Percentiles rank a stretch among this genome's conserved stretches.
phyloP scores from a whole-genome alignment of 2,888 invertebrate genomes.

The Plemyria rubiginata region DNA sequence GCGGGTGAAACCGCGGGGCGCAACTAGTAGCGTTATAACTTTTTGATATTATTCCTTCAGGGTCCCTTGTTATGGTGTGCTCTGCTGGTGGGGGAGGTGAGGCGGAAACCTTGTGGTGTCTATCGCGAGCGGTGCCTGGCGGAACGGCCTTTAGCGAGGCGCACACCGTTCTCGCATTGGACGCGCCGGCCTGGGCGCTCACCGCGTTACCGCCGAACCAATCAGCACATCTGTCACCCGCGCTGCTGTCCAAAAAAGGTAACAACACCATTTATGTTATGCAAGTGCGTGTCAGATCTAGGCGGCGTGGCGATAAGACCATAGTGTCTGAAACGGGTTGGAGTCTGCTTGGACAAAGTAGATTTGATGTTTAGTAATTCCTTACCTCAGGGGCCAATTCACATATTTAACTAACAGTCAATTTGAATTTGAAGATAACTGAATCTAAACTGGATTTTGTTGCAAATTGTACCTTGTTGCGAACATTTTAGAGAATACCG shows the following conservation, averaged over 20 bases:
- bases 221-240: constrained; percentile 63
- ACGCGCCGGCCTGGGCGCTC: constrained; percentile 96
- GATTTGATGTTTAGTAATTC: too few relatives aligned
- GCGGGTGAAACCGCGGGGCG: too few relatives aligned
- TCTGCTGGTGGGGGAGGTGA: constrained; percentile 76
- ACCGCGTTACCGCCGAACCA: constrained; percentile 67
- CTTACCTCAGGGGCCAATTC: too few relatives aligned
- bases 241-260: constrained; percentile 71
- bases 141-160: constrained; percentile 88
- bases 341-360: too few relatives aligned
- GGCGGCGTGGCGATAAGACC: too few relatives aligned
- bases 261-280: background rate
- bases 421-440: too few relatives aligned
- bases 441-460: too few relatives aligned
- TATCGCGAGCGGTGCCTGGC: constrained; percentile 86
- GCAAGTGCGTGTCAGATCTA: background rate
- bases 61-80: constrained; percentile 79
- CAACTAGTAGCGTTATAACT: too few relatives aligned
- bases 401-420: too few relatives aligned
- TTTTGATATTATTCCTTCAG: constrained; percentile 60
- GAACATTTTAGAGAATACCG: too few relatives aligned
- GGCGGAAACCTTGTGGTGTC: constrained; percentile 79
- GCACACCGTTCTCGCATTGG: constrained; percentile 87
- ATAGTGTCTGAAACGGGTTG: too few relatives aligned
- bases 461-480: too few relatives aligned